Percentiles rank a stretch among this genome's conserved stretches.
Conservation (phyloP, 2,797 vertebrate species). For the Rhyacichthys aspro region DNA sequence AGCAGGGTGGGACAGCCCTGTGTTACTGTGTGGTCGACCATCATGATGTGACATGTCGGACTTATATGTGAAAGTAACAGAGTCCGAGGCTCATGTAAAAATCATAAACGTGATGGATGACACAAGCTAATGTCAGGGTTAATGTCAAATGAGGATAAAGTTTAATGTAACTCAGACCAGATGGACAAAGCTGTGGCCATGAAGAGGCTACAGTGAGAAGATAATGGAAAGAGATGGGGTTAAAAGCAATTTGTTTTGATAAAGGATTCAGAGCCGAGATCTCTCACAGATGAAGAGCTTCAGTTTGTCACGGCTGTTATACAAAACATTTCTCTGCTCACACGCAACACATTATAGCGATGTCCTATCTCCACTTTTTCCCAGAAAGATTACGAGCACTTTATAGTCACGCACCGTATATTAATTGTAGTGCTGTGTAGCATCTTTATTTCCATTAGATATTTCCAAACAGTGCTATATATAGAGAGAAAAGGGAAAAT, state of each 20-base stretch:
- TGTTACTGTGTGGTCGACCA: too few relatives aligned
- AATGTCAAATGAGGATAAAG: slow-evolving; percentile 8
- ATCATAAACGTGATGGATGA: slow-evolving; percentile 22
- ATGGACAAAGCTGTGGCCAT: slow-evolving; percentile 13
- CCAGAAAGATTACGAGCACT: not conserved
- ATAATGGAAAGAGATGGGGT: slow-evolving; percentile 4
- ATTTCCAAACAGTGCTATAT: not conserved
- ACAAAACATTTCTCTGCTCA: not conserved
- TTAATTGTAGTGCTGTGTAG: too few relatives aligned
- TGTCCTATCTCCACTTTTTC: not conserved
- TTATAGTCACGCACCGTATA: too few relatives aligned
- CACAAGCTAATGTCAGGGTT: slow-evolving; percentile 4
- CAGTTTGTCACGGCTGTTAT: slow-evolving; percentile 9
- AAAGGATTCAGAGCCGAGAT: slow-evolving; percentile 2
- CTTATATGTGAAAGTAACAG: not conserved
- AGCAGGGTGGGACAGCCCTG: too few relatives aligned
- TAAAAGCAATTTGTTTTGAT: slow-evolving; percentile 20
- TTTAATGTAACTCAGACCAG: slow-evolving; percentile 22
- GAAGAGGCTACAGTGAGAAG: slow-evolving; percentile 6
- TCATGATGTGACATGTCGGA: too few relatives aligned
- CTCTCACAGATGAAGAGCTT: slow-evolving; percentile 1
- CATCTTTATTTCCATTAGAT: too few relatives aligned
- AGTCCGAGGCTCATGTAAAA: slow-evolving; percentile 8
- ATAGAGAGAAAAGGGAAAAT: too few relatives aligned
- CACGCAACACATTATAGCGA: slow-evolving; percentile 2